A percentile compares a stretch with the other conserved stretches of the same genome.
These are phyloP conservation scores for Campoletis sonorensis DNA, from an alignment of 1,140 invertebrate species.

Conservation along the genomic window DNA sequence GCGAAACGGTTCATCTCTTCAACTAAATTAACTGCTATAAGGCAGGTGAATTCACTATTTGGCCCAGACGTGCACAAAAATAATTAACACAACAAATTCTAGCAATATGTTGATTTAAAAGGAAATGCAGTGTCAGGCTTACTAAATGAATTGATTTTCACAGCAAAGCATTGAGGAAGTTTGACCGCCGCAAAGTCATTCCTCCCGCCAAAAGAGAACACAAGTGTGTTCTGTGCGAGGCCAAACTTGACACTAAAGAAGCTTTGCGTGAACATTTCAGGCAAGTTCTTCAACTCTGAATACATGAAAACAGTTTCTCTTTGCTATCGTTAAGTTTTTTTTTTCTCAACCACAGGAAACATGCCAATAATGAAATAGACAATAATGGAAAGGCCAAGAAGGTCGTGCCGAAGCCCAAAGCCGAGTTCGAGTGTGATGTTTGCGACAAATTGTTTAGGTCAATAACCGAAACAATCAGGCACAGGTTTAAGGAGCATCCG, in stretches of 20 bases:
- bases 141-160: not conserved
- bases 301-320: not conserved
- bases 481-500: constrained; percentile 83
- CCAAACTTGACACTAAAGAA: constrained; percentile 75
- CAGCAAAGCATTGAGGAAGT: not conserved
- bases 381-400: not conserved
- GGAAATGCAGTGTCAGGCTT: too few species aligned
- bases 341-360: constrained; percentile 67
- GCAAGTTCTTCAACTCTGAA: constrained; percentile 55
- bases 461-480: constrained; percentile 81
- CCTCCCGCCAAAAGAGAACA: constrained; percentile 52
- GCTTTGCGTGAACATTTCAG: constrained; percentile 76
- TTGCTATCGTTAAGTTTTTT: not conserved
- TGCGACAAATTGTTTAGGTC: constrained; percentile 80
- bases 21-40: too few species aligned
- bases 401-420: constrained; percentile 49
- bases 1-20: too few species aligned
- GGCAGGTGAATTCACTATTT: too few species aligned
- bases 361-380: constrained; percentile 78
- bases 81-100: too few species aligned
- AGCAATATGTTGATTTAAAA: too few species aligned
- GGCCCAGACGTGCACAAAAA: too few species aligned
- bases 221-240: constrained; percentile 75
- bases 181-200: not conserved
- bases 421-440: constrained; percentile 77